Conservation (phyloP, 2,113 vertebrate genomes). For the Ploceus nigricollis region DNA sequence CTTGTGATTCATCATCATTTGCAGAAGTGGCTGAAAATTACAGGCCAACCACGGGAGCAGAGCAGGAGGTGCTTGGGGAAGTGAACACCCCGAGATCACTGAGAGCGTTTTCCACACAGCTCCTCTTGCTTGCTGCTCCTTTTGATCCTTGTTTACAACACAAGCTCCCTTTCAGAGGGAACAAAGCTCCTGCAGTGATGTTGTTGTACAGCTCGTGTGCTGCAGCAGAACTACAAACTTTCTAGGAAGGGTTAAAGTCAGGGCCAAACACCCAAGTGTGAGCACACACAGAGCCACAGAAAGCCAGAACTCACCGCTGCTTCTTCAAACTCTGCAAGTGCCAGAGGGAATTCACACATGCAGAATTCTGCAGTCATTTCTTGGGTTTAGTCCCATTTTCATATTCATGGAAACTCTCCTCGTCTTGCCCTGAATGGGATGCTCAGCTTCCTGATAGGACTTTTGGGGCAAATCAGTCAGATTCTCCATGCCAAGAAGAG, state of each 20-base stretch:
- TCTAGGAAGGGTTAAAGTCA: constrained; percentile 50
- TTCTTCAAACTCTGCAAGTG: neutral
- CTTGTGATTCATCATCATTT: constrained; percentile 64
- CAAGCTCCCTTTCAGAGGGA: constrained; percentile 29
- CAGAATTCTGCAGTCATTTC: neutral
- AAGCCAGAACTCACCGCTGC: neutral
- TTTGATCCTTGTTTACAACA: constrained; percentile 58
- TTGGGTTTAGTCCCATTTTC: neutral
- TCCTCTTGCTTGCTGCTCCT: neutral
- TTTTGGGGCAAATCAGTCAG: neutral
- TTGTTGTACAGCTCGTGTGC: neutral
- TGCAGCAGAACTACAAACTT: neutral
- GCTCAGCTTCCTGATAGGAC: neutral
- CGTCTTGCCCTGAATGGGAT: neutral
- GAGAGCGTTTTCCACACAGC: constrained; percentile 12
- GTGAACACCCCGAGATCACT: neutral
- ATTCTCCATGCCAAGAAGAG: neutral
- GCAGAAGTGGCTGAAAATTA: constrained; percentile 55
- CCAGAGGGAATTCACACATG: neutral
- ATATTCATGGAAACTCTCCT: neutral
- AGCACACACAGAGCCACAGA: neutral
- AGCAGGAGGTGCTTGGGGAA: constrained; percentile 6
- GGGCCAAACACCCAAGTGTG: neutral
- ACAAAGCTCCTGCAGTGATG: constrained; percentile 42
- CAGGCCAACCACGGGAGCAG: constrained; percentile 15